Conservation (phyloP, 2,888 invertebrate genomes). For the Hydriomena furcata region DNA sequence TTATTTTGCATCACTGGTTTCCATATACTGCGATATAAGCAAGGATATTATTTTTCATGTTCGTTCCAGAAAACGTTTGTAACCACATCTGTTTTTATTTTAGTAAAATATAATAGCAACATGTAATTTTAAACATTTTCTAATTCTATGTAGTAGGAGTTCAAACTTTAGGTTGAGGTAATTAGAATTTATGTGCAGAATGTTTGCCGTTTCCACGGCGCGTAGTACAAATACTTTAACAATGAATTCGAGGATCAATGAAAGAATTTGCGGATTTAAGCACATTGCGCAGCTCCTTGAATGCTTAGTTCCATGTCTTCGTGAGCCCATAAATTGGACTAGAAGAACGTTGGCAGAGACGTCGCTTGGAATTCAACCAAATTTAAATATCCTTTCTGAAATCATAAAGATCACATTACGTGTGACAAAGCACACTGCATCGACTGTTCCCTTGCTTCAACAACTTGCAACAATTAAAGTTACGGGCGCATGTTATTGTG, state of each 20-base stretch:
- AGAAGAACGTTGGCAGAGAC: conserved; percentile 66
- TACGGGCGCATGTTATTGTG: conserved; percentile 11
- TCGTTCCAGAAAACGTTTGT: neutral
- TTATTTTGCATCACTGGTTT: conserved; percentile 49
- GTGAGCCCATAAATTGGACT: conserved; percentile 62
- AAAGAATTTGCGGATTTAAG: conserved; percentile 40
- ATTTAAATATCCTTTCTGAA: conserved; percentile 70
- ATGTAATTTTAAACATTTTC: too few relatives aligned
- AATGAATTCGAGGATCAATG: conserved; percentile 40
- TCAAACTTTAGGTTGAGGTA: neutral
- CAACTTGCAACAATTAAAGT: neutral
- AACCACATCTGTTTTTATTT: conserved; percentile 5
- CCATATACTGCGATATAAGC: conserved; percentile 34
- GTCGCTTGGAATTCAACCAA: conserved; percentile 71
- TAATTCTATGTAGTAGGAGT: too few relatives aligned
- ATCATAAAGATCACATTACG: conserved; percentile 64
- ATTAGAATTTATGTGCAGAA: conserved; percentile 22
- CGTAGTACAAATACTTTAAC: conserved; percentile 37
- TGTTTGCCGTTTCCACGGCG: conserved; percentile 31
- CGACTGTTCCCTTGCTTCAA: conserved; percentile 34
- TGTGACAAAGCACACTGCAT: conserved; percentile 56
- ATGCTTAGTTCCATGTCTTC: conserved; percentile 44
- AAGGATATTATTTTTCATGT: conserved; percentile 3
- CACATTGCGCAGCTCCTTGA: conserved; percentile 41
- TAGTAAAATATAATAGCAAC: too few relatives aligned